Evolutionary conservation across 2,113 vertebrate genomes (phyloP), one percentile per base, ranked within the genome.

Genomic region (Nerophis ophidion): DNA sequence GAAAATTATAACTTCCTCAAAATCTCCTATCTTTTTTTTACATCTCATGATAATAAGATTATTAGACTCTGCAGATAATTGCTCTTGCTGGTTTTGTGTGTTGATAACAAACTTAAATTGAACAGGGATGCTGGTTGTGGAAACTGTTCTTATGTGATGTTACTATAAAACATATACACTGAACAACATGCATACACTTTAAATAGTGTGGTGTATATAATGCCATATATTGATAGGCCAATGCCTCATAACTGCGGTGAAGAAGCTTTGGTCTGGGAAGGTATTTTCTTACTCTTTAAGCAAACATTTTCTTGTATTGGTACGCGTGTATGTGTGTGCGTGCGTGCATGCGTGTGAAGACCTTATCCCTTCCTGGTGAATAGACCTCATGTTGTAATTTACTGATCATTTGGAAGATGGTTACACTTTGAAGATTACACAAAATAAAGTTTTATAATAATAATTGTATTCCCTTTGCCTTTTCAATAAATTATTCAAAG

Each of bases 391-490:
- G 7, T 65, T 44, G 66, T 67, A 70, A 65, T 74, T 76, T 56
- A 53, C 36, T 70, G 46, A 70, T 79, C 38, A 35, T 71, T 72
- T 70, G 59, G 66, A 48, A 66, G 45, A 34, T 65, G 76, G 69
- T 63, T 78, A 48, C 12, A 52, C 16, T 70, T 72, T 61, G n/a
- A 14, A 64, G 50, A 66, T 61, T 63, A 54, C 49, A 64, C 49
- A 66, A 11, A 87, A 87, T 86, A 86, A 84, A 82, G 16, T 72
- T 77, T 82, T 85, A 75, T 84, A 81, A 81, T 60, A 58, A 62
- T 72, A 72, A 63, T 74, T 64, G 57, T 3, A 46, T 36, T 3
- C 8, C 13, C 7, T 54, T n/a, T n/a, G n/a, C n/a, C n/a, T n/a
- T 79, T 69, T 52, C 5, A 51, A 49, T 57, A 52, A 8, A 40